phyloP scores from a whole-genome alignment of 1,140 invertebrate species.

The Pseudobourletiella spinata region DNA sequence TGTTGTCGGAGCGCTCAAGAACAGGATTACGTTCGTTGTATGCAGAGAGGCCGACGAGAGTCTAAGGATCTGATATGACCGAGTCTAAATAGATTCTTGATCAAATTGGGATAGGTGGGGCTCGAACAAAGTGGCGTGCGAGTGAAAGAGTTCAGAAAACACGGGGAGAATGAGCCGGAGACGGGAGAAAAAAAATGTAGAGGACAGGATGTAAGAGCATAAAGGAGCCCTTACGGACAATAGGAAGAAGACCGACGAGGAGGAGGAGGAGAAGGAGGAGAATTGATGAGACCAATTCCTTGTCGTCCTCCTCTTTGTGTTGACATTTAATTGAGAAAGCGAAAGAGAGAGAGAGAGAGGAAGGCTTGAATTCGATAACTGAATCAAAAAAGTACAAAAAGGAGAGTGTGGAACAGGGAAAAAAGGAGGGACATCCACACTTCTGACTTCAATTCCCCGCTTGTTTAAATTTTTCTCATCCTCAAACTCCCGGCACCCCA shows the following conservation, averaged over 20 bases:
- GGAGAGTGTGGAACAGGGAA: not conserved
- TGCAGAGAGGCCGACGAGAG: no score
- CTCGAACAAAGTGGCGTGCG: not conserved
- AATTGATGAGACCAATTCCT: constrained; percentile 12
- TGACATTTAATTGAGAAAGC: not conserved
- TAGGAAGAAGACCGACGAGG: not conserved
- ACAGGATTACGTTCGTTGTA: no score
- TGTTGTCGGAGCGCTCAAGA: no score
- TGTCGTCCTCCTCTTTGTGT: constrained; percentile 6
- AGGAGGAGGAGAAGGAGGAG: not conserved
- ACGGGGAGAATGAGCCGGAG: not conserved
- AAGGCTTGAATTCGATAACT: not conserved
- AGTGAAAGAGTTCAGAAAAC: not conserved
- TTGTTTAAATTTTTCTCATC: constrained; percentile 5
- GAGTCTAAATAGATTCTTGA: not conserved
- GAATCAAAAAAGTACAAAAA: not conserved
- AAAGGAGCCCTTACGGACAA: no score
- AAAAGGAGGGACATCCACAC: not conserved
- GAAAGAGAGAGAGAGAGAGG: not conserved
- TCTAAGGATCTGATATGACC: no score
- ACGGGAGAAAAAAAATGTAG: not conserved
- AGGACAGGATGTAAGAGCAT: no score
- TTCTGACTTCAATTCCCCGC: not conserved
- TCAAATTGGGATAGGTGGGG: not conserved
- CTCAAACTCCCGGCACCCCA: not conserved